Base-by-base conservation (phyloP, 2,797 vertebrate species). In the Erithacus rubecula region DNA sequence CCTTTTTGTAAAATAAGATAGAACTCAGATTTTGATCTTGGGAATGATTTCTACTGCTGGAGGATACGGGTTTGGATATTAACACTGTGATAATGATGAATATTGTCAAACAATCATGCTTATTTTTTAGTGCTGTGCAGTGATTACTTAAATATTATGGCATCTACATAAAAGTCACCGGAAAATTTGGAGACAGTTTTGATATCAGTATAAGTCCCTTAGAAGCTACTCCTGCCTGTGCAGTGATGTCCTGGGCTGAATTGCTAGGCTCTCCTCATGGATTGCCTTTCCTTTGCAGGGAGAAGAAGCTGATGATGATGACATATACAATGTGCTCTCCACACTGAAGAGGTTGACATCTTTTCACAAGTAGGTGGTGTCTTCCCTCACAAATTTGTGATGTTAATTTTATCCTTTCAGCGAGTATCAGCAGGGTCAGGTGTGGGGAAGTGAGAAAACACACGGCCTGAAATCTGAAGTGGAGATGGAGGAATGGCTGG, bases 271-370 rank as follows among this genome's bases (percentile, higher is more conserved):
- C 47, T 62, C 19, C 67, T 92, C 58, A 92, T 62, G 51, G 51
- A 9, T 62, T 86, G 55, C 60, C 62, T 96, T 90, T 87, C 62
- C 49, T 94, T 96, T 90, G 90, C 93, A 99, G 99, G 99, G 99
- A 30, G 99, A 99, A 96, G 99, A 99, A 97, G 99, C 99, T 6
- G 99, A 99, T 85, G 99, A 99, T 52, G 99, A 99, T 58, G 99
- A 99, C 83, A 99, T 99, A 92, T 99, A 99, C 97, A 99, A 99
- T 20, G 99, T 99, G 84, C 98, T 99, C 89, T 99, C 99, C 20
- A 99, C 99, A 11, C 98, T 99, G 52, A 99, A 99, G 96, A 98
- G 99, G 93, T 98, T 99, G 97, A 99, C 99, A 11, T 99, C 99
- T 82, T 99, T 99, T 96, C 99, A 99, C 98, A 99, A 99, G 99